A percentile compares a stretch with the other conserved stretches of the same genome.
Conservation (phyloP, 2,797 vertebrate genomes). For the Poeciliopsis gracilis region DNA sequence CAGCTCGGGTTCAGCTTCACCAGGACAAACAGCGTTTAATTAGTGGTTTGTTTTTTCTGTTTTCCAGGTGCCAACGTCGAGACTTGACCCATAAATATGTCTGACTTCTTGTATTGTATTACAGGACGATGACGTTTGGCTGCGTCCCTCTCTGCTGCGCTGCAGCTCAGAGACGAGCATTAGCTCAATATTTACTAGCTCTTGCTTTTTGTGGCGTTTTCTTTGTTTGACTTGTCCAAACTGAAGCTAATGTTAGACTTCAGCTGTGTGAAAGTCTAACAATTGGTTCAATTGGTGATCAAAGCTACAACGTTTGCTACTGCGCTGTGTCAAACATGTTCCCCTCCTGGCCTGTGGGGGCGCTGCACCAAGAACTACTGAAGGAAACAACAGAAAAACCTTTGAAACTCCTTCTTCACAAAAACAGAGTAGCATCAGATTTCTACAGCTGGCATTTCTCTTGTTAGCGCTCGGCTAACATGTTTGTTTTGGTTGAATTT, state of each 20-base stretch:
- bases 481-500: neutral
- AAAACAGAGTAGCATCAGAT: neutral
- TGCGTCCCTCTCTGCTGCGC: slow-evolving; percentile 10
- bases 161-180: neutral
- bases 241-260: too few relatives aligned
- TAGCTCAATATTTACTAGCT: neutral
- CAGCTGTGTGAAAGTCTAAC: neutral
- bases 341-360: neutral
- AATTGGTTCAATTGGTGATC: neutral
- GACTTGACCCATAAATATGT: neutral
- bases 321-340: neutral
- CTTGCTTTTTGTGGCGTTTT: too few relatives aligned
- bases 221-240: neutral
- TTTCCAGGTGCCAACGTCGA: neutral
- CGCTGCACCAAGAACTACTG: neutral
- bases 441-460: neutral
- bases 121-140: neutral
- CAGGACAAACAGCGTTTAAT: slow-evolving; percentile 22
- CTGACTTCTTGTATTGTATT: neutral
- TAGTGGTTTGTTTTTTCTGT: slow-evolving; percentile 18
- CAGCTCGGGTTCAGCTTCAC: slow-evolving; percentile 65
- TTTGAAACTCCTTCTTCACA: neutral
- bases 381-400: neutral
- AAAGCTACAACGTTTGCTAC: neutral
- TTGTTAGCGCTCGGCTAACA: neutral